Percentiles rank a stretch among this genome's conserved stretches.
These are phyloP conservation scores for Penaeus japonicus DNA, from an alignment of 1,140 invertebrate species.

Conservation along the genomic window DNA sequence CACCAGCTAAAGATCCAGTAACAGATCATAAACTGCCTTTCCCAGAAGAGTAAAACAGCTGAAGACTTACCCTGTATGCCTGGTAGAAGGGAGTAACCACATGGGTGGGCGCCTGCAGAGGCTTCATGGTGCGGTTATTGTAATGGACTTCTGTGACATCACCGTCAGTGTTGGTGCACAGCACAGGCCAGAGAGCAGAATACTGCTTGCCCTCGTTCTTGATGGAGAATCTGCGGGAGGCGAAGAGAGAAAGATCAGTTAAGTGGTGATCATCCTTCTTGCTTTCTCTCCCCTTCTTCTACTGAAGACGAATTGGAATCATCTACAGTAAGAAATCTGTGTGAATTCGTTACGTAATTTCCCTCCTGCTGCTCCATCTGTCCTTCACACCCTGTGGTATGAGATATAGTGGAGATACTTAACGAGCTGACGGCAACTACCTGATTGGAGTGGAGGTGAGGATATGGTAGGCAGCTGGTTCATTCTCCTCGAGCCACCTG, in stretches of 20 bases:
- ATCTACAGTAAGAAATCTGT: too few relatives aligned
- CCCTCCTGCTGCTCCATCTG: too few relatives aligned
- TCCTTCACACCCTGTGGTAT: too few relatives aligned
- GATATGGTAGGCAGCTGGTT: slow-evolving; percentile 63
- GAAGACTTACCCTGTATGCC: slow-evolving; percentile 62
- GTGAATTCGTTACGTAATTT: too few relatives aligned
- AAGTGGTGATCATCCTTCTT: neutral
- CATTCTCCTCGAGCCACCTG: slow-evolving; percentile 63
- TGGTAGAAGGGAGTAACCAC: slow-evolving; percentile 64
- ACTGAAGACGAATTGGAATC: too few relatives aligned
- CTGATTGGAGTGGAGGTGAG: slow-evolving; percentile 63
- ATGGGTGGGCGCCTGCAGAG: slow-evolving; percentile 63
- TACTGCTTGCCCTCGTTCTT: slow-evolving; percentile 61
- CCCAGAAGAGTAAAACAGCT: neutral
- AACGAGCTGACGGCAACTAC: neutral
- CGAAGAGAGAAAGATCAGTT: too few relatives aligned
- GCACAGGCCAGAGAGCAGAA: slow-evolving; percentile 62
- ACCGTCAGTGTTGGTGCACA: slow-evolving; percentile 61
- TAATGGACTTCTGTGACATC: slow-evolving; percentile 64
- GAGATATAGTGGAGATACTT: neutral
- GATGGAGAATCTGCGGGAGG: slow-evolving; percentile 52
- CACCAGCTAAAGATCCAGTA: neutral
- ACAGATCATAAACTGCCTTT: neutral
- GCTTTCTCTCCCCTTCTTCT: too few relatives aligned
- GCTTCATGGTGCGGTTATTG: slow-evolving; percentile 64